Evolutionary conservation across 2,888 invertebrate species (phyloP), one percentile per base, ranked within the genome.

Genomic region (Scaptodrosophila latifasciaeformis): DNA sequence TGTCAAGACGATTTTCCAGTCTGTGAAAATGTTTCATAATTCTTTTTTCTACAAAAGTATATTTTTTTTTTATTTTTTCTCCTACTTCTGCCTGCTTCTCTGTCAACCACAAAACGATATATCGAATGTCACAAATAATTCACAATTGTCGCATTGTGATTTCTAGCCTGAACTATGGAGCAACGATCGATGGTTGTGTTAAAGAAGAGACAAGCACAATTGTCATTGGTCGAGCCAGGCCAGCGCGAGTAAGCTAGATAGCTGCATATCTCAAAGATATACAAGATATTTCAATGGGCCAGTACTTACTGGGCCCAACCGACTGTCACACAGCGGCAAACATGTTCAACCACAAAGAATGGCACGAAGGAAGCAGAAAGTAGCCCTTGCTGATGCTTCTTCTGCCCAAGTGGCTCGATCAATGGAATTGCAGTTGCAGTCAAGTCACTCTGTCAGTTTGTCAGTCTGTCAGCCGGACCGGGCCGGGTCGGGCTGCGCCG

Each of bases 311-410:
- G 29, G 45, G 57, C 12, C 24, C 13, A 24, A 39, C 37, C 15
- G 45, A 50, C 42, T 45, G 64, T 45, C 59, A 27, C 31, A 34
- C 18, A 42, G 49, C 46, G 56, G 61, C 61, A 64, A 67, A 67
- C 64, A 62, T 48, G 66, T 68, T 81, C 67, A 80, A 78, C 82
- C 82, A 74, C 77, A 72, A 72, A 81, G 67, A 76, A 72, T 67
- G 77, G 63, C 68, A 75, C 63, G 63, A 67, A 68, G 69, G 74
- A 71, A 78, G 81, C 64, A 72, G 74, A 72, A 67, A 48, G 59
- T 59, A 68, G 54, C 43, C 56, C 59, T 24, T 27, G 54, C 44
- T 29, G 37, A 30, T 10, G 40, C 49, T 30, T n/a, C 40, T 46
- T 19, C 34, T 18, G 12, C 37, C 30, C 31, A 49, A 64, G 72